phyloP scores from a whole-genome alignment of 2,888 invertebrate species.

The Spilosoma lubricipeda region DNA sequence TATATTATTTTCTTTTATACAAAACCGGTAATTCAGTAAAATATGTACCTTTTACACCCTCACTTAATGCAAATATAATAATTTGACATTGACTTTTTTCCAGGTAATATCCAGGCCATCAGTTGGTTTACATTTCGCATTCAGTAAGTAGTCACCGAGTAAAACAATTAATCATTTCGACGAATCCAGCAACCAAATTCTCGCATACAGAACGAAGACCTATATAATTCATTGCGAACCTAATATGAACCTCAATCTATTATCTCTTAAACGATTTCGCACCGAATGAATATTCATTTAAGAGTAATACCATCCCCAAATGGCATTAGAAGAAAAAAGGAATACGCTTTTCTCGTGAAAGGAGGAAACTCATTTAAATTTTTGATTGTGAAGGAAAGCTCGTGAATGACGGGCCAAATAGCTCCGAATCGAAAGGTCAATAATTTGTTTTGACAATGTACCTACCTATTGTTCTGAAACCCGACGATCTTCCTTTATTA shows the following conservation, averaged over 20 bases:
- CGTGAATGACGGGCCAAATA: constrained; percentile 62
- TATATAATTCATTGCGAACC: constrained; percentile 75
- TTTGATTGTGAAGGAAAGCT: constrained; percentile 79
- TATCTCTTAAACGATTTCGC: constrained; percentile 84
- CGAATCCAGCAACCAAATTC: constrained; percentile 62
- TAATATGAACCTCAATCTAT: constrained; percentile 83
- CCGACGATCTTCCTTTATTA: constrained; percentile 25
- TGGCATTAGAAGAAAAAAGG: constrained; percentile 78
- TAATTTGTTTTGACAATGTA: constrained; percentile 60
- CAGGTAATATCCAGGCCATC: constrained; percentile 40
- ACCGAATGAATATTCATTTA: constrained; percentile 85
- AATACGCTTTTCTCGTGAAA: constrained; percentile 70
- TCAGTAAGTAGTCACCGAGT: constrained; percentile 43
- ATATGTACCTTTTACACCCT: too few relatives aligned
- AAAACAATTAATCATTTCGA: constrained; percentile 67
- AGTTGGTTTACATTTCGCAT: constrained; percentile 23
- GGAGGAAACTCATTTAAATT: constrained; percentile 82
- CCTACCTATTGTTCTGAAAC: constrained; percentile 45
- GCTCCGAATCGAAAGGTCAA: constrained; percentile 69
- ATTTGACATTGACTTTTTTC: constrained; percentile 34
- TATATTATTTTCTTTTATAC: too few relatives aligned
- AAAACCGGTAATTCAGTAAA: too few relatives aligned
- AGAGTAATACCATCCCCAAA: constrained; percentile 81
- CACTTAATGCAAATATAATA: too few relatives aligned
- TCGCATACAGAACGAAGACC: constrained; percentile 71